Percentiles rank a stretch among this genome's conserved stretches.
Evolutionary conservation across 2,113 vertebrate species (phyloP).

Genomic region (Sturnus vulgaris): DNA sequence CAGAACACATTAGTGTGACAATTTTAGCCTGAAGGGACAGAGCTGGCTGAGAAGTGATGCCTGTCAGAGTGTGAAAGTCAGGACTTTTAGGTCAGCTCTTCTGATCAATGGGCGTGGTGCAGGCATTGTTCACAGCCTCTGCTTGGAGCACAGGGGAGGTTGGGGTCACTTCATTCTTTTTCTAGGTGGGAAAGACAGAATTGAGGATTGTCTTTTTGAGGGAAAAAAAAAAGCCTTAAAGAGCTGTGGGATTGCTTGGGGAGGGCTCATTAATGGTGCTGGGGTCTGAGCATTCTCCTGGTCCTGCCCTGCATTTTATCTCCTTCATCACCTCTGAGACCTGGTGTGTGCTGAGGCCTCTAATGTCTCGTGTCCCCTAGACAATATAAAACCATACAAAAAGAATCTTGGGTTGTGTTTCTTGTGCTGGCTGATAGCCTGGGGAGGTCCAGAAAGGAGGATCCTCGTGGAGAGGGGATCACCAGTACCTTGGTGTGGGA

Average conservation of each 20-base stretch:
- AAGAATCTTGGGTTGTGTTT: accelerated
- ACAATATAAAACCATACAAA: neutral
- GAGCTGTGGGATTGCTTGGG: neutral
- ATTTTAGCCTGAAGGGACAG: conserved; percentile 13
- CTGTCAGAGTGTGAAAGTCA: neutral
- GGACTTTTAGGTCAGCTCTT: neutral
- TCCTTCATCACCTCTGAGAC: neutral
- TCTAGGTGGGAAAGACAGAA: neutral
- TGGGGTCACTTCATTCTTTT: neutral
- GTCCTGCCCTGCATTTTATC: neutral
- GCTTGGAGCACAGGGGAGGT: neutral
- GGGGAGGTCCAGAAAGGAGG: neutral
- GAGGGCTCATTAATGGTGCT: neutral
- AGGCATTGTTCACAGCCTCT: neutral
- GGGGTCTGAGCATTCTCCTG: neutral
- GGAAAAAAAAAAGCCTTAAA: neutral
- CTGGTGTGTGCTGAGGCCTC: neutral
- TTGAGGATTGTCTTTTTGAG: neutral
- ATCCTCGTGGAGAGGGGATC: neutral
- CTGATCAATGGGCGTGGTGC: neutral
- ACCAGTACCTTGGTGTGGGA: neutral
- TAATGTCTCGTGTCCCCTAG: neutral
- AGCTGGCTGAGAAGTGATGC: neutral
- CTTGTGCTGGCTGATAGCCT: neutral
- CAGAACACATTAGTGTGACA: neutral